These are phyloP conservation scores for Anthopleura sola DNA, from an alignment of 64 coral and sea anemone species.

Conservation along the genomic window DNA sequence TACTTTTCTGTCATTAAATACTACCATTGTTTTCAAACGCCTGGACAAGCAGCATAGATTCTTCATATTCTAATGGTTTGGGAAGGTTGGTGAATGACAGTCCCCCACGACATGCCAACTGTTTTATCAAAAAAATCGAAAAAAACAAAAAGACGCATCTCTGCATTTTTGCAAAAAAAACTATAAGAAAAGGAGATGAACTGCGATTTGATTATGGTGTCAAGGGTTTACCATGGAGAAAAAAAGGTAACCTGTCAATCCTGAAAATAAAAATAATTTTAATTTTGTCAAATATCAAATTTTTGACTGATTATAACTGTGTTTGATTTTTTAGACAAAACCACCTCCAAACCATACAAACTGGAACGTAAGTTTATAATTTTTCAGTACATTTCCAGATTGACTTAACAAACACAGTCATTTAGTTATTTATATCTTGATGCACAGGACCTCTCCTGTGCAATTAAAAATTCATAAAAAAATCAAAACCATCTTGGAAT, in stretches of 20 bases:
- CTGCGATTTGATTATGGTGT: constrained; percentile 45
- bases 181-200: background rate
- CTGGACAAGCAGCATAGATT: constrained; percentile 25
- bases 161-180: background rate
- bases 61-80: constrained; percentile 15
- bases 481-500: too few species aligned
- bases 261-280: background rate
- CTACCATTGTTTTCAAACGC: background rate
- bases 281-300: background rate
- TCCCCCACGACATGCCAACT: background rate
- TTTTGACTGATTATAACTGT: background rate
- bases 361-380: background rate
- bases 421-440: too few species aligned
- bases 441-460: too few species aligned
- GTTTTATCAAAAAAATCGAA: constrained; percentile 20
- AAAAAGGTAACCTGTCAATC: background rate
- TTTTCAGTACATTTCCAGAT: background rate
- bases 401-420: too few species aligned
- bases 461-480: too few species aligned
- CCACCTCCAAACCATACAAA: background rate
- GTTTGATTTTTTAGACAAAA: background rate
- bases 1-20: background rate
- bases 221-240: constrained; percentile 24
- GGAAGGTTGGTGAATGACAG: constrained; percentile 37
- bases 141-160: background rate